Evolutionary conservation across 2,888 invertebrate genomes (phyloP), one percentile per base, ranked within the genome.

Genomic region (Drepanosiphum platanoidis): DNA sequence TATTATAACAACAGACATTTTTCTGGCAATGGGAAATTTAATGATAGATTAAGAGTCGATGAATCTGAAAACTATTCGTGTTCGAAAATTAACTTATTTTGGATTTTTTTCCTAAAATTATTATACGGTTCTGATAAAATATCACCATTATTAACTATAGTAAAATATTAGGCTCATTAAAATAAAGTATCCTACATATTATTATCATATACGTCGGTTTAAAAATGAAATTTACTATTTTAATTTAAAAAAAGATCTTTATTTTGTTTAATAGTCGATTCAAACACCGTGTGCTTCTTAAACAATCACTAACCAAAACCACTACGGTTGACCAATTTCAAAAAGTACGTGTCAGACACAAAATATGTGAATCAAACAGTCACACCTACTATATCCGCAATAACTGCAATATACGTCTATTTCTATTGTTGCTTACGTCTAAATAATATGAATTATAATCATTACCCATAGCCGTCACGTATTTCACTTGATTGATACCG

Each of bases 381-480:
- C 18, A 46, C 46, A n/a, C n/a, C n/a, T 18, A 46, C 15, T 18
- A 18, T 18, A 46, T 15, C 15, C 18, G 15, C n/a, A 58, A 15
- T 34, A n/a, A 58, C 32, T 74, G 11, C 11, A 22, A 27, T 64
- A 64, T 8, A 64, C 1, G 27, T 13, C 3, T 64, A 64, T 30
- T n/a, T n/a, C n/a, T n/a, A n/a, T n/a, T n/a, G n/a, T n/a, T n/a
- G n/a, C n/a, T n/a, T n/a, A n/a, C n/a, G n/a, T n/a, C n/a, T n/a
- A n/a, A n/a, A n/a, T n/a, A n/a, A n/a, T n/a, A n/a, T n/a, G n/a
- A n/a, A n/a, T n/a, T 64, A 27, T 27, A 58, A 58, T 13, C 22
- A 18, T 71, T 77, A 91, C 88, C 88, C 70, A 89, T 86, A 84
- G 88, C 88, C 66, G 88, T 80, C 8, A 88, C 87, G 71, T 88